Conservation (phyloP, 2,113 vertebrate genomes). For the Bubo bubo region DNA sequence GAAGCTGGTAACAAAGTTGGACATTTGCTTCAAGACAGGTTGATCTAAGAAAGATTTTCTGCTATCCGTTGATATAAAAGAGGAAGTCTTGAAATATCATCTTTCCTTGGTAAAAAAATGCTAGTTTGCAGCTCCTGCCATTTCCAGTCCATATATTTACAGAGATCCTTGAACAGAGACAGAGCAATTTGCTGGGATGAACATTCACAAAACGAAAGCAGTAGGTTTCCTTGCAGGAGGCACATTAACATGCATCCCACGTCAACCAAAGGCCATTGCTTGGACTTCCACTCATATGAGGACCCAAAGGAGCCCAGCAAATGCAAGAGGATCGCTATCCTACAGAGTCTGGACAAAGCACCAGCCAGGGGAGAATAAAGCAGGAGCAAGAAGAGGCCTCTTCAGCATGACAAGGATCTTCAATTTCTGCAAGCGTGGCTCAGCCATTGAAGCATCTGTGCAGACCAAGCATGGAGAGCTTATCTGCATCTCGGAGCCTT, state of each 20-base stretch:
- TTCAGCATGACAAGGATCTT: not conserved
- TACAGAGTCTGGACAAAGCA: not conserved
- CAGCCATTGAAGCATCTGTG: not conserved
- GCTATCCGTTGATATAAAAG: not conserved
- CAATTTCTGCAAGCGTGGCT: fast-evolving
- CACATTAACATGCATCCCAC: not conserved
- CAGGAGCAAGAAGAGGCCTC: not conserved
- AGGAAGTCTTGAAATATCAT: not conserved
- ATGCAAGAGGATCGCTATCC: not conserved
- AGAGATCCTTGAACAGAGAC: constrained; percentile 40
- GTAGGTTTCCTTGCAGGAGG: not conserved
- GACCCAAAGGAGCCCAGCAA: not conserved
- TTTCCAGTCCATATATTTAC: constrained; percentile 21
- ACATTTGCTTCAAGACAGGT: not conserved
- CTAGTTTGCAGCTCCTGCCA: not conserved
- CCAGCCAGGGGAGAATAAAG: not conserved
- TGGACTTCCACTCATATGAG: not conserved
- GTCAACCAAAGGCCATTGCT: not conserved
- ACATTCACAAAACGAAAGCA: not conserved
- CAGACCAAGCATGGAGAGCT: not conserved
- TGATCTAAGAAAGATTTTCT: not conserved
- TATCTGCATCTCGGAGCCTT: not conserved
- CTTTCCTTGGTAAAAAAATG: not conserved
- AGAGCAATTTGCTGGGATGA: constrained; percentile 19
- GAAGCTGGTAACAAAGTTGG: not conserved